Percentiles rank a stretch among this genome's conserved stretches.
Conservation (phyloP, 2,888 invertebrate species). For the Bembecia ichneumoniformis region DNA sequence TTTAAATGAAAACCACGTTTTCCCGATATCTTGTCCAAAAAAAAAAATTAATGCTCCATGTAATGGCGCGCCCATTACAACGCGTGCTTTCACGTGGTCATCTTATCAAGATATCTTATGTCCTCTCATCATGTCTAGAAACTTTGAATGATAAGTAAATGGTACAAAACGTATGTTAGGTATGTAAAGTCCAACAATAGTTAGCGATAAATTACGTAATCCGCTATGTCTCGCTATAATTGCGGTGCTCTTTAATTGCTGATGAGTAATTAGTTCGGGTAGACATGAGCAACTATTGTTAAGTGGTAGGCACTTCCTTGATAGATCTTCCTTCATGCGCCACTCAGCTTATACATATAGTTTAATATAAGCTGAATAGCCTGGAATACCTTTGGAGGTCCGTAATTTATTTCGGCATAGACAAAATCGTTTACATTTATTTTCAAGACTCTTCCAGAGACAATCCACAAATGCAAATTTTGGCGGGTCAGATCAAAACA, state of each 20-base stretch:
- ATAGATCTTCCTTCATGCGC: too few relatives aligned
- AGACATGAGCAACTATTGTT: slow-evolving; percentile 2
- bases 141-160: not conserved
- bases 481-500: too few relatives aligned
- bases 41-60: not conserved
- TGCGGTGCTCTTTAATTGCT: slow-evolving; percentile 16
- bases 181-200: not conserved
- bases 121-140: slow-evolving; percentile 1
- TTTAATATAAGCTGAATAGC: too few relatives aligned
- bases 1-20: too few relatives aligned
- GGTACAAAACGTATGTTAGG: not conserved
- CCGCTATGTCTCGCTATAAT: slow-evolving; percentile 15
- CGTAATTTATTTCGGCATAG: too few relatives aligned
- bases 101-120: slow-evolving; percentile 14
- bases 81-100: slow-evolving; percentile 17
- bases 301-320: too few relatives aligned
- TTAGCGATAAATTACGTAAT: not conserved
- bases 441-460: too few relatives aligned
- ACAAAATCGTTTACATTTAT: too few relatives aligned
- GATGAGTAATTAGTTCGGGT: slow-evolving; percentile 24
- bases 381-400: too few relatives aligned
- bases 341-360: too few relatives aligned
- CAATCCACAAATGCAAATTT: too few relatives aligned
- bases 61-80: slow-evolving; percentile 10
- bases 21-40: not conserved